Conservation (phyloP, 2,113 vertebrate genomes). For the Pycnonotus jocosus region DNA sequence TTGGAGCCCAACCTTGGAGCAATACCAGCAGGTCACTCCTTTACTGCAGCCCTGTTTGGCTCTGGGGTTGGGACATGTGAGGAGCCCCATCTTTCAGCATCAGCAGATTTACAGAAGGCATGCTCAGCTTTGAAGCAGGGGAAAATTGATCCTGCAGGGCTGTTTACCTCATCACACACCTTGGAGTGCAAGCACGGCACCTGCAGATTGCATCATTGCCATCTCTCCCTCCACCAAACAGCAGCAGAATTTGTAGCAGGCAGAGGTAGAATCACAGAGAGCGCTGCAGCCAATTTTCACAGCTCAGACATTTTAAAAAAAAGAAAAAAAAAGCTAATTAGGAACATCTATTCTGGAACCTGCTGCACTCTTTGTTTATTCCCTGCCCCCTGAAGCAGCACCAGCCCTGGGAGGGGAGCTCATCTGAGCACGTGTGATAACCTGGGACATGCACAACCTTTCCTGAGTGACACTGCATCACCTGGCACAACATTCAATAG, state of each 20-base stretch:
- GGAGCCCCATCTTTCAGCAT: conserved; percentile 31
- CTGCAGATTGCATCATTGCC: conserved; percentile 26
- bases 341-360: not conserved
- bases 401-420: not conserved
- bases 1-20: not conserved
- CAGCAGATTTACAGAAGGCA: conserved; percentile 21
- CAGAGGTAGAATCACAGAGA: not conserved
- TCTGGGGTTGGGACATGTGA: not conserved
- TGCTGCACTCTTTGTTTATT: not conserved
- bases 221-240: not conserved
- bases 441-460: not conserved
- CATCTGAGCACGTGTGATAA: not conserved
- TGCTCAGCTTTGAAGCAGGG: not conserved
- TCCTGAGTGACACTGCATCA: fast-evolving
- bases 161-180: conserved; percentile 31
- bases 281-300: conserved; percentile 6
- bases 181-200: conserved; percentile 8
- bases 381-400: not conserved
- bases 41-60: not conserved
- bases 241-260: conserved; percentile 8
- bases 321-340: not conserved
- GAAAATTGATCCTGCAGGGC: conserved; percentile 55
- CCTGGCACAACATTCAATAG: not conserved
- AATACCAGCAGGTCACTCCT: not conserved
- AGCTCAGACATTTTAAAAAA: not conserved